Base-by-base conservation (phyloP, 2,797 vertebrate genomes). In the Phoxinus dragarum region DNA sequence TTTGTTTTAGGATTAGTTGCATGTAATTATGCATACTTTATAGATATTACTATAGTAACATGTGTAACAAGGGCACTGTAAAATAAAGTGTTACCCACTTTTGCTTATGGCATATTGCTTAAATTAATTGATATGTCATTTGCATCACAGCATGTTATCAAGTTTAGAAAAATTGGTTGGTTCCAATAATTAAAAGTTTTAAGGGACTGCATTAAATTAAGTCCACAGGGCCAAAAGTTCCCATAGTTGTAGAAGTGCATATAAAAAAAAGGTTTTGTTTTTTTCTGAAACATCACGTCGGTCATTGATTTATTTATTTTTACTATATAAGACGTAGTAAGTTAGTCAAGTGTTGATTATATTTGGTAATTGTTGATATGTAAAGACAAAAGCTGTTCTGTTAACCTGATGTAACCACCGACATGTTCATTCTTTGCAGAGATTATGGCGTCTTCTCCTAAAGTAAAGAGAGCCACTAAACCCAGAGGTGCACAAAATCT, bases 401-500 rank as follows among this genome's bases (percentile, higher is more conserved):
- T 42, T 23, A 54, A 19, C n/a, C 17, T 10, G 14, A 21, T 52
- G 73, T 36, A 38, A 76, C 27, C 27, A 42, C 36, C 11, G 5
- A 69, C 5, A 6, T 21, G 38, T 71, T 79, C 1, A 78, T 67
- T 68, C 3, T 75, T 36, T 73, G 21, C 38, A 52, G 38, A 73
- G 19, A 80, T 64, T 69, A 97, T 97, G 96, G 96, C 97, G 91
- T 90, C 95, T 47, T 89, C 90, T 72, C 92, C 88, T 47, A 90
- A 94, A 44, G 21, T 88, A 0, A 93, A 90, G 72, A 95, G 92
- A 85, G 76, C 81, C 34, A 67, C 88, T 76, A 85, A 77, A 59
- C 85, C 87, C 66, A 92, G 93, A 88, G 94, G 92, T 75, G 90
- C 88, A 4, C 82, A 89, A 23, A 92, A 90, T 89, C 95, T 90